phyloP scores from a whole-genome alignment of 2,797 vertebrate genomes.

The Vespertilio murinus region DNA sequence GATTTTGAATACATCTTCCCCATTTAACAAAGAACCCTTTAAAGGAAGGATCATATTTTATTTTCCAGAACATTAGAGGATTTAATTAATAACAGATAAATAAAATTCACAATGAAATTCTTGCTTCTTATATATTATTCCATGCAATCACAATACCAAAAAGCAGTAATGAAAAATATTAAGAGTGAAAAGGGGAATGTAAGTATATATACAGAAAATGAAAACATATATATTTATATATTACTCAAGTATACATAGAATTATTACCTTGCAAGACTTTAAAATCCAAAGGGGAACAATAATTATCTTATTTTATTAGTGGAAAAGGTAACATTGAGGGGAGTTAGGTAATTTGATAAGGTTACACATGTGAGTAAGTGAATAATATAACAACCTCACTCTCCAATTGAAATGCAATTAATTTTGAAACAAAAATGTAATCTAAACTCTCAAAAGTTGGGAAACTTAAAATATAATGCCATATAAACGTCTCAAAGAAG shows the following conservation, averaged over 20 bases:
- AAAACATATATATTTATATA: not conserved
- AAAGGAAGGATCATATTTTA: not conserved
- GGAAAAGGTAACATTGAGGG: not conserved
- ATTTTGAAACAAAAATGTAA: constrained; percentile 10
- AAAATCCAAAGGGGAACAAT: not conserved
- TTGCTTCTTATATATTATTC: not conserved
- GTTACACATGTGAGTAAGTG: not conserved
- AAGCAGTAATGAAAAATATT: not conserved
- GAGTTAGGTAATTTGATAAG: not conserved
- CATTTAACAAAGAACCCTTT: not conserved
- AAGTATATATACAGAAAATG: not conserved
- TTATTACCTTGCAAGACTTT: constrained; percentile 1
- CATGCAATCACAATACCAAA: not conserved
- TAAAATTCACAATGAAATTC: not conserved
- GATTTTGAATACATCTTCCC: not conserved
- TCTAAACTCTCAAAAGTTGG: not conserved
- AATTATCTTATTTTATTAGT: not conserved
- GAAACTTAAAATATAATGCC: constrained; percentile 5
- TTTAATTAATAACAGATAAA: not conserved
- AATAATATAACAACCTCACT: not conserved
- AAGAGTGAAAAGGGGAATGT: not conserved
- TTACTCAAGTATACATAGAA: not conserved
- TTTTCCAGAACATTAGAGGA: not conserved
- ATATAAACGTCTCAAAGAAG: constrained; percentile 20
- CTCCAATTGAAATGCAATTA: not conserved